Evolutionary conservation across 2,797 vertebrate species (phyloP).

Genomic region (Coregonus suidteri): DNA sequence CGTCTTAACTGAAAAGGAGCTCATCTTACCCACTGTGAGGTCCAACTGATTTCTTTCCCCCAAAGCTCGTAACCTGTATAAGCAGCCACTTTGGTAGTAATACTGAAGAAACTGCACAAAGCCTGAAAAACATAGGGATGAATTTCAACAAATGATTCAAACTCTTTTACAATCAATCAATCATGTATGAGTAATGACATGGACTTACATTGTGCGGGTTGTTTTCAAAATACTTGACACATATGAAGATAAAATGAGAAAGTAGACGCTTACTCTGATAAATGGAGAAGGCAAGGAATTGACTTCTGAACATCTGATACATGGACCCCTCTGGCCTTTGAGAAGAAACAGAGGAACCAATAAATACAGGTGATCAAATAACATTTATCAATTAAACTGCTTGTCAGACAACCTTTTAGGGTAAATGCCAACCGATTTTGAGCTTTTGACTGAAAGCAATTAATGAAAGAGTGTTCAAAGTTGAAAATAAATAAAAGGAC

Average conservation of each 20-base stretch:
- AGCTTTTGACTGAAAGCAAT: background rate
- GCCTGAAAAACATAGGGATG: slow-evolving; percentile 71
- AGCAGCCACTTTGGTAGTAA: slow-evolving; percentile 97
- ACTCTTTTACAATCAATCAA: background rate
- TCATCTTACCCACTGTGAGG: slow-evolving; percentile 92
- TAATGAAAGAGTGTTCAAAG: background rate
- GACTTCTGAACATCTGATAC: slow-evolving; percentile 96
- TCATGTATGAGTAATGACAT: background rate
- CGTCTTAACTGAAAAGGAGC: slow-evolving; percentile 44
- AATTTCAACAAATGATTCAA: slow-evolving; percentile 2
- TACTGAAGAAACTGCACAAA: slow-evolving; percentile 98
- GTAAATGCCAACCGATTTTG: too few species aligned
- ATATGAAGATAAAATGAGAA: background rate
- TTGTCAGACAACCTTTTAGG: background rate
- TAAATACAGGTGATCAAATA: background rate
- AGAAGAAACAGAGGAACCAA: slow-evolving; percentile 29
- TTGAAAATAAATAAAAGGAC: slow-evolving; percentile 46
- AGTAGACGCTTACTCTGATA: slow-evolving; percentile 89
- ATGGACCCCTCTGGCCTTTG: slow-evolving; percentile 92
- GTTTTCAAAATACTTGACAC: background rate
- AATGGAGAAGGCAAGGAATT: slow-evolving; percentile 96
- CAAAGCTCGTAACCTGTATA: slow-evolving; percentile 91
- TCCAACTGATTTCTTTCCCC: slow-evolving; percentile 96
- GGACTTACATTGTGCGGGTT: background rate
- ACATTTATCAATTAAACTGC: background rate